Percentiles rank a stretch among this genome's conserved stretches.
phyloP scores from a whole-genome alignment of 2,888 invertebrate genomes.

The Allolobophora icterica region DNA sequence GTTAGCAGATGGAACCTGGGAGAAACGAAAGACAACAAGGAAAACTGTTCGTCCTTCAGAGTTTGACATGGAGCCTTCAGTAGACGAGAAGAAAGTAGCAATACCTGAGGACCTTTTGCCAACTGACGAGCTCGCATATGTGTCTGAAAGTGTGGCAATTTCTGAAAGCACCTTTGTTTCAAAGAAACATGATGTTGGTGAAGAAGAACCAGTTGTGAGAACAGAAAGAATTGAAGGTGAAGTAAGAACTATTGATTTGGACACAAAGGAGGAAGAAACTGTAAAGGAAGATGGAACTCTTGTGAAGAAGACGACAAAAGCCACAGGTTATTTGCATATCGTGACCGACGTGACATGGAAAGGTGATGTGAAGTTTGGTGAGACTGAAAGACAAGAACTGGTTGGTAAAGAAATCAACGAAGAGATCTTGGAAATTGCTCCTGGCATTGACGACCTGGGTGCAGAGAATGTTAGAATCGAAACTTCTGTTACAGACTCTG shows the following conservation, averaged over 20 bases:
- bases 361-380: neutral
- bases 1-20: constrained; percentile 21
- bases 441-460: neutral
- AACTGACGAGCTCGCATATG: too few species aligned
- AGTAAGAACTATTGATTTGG: neutral
- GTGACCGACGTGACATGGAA: neutral
- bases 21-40: neutral
- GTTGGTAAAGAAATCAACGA: neutral
- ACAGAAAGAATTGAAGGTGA: neutral
- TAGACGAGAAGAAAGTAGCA: neutral
- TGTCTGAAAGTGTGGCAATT: too few species aligned
- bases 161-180: too few species aligned
- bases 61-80: neutral
- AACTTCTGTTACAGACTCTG: neutral
- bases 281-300: neutral
- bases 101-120: too few species aligned
- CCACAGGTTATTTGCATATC: neutral
- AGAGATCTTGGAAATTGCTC: neutral
- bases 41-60: neutral
- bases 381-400: neutral
- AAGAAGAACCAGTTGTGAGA: too few species aligned
- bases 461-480: neutral
- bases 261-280: constrained; percentile 12
- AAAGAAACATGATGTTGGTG: too few species aligned
- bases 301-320: neutral